Evolutionary conservation across 2,888 invertebrate species (phyloP).

Genomic region (Cartodere bifasciata): DNA sequence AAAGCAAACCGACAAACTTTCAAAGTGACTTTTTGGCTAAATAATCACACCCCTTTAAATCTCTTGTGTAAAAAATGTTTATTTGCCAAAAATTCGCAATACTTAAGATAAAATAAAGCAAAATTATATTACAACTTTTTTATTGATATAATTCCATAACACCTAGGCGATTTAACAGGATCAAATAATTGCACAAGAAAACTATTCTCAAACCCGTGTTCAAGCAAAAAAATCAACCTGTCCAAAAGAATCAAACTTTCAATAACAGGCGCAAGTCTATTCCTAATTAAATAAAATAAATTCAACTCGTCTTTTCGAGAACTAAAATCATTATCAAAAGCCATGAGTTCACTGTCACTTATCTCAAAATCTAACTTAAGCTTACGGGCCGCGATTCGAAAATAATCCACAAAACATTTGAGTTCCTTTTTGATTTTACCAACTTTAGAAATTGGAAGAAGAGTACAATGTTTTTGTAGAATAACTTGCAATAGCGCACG

Average conservation of each 20-base stretch:
- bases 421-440: slow-evolving; percentile 40
- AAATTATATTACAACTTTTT: no score
- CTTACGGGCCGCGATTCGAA: slow-evolving; percentile 50
- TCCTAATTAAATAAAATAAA: slow-evolving; percentile 64
- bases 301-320: slow-evolving; percentile 46
- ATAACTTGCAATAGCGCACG: slow-evolving; percentile 63
- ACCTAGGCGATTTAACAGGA: slow-evolving; percentile 71
- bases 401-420: slow-evolving; percentile 55
- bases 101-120: no score
- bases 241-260: slow-evolving; percentile 76
- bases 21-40: no score
- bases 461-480: slow-evolving; percentile 34
- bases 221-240: slow-evolving; percentile 61
- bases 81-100: no score
- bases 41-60: no score
- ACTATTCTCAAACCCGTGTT: slow-evolving; percentile 44
- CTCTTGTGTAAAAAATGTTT: no score
- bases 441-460: slow-evolving; percentile 40
- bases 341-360: slow-evolving; percentile 34
- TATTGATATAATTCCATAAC: slow-evolving; percentile 58
- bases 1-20: no score
- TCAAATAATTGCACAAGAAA: slow-evolving; percentile 70
- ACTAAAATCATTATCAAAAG: slow-evolving; percentile 32
- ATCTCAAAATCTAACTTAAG: slow-evolving; percentile 42
- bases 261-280: slow-evolving; percentile 64